Base-by-base conservation (phyloP, 2,113 vertebrate genomes). In the Brachypteracias leptosomus region DNA sequence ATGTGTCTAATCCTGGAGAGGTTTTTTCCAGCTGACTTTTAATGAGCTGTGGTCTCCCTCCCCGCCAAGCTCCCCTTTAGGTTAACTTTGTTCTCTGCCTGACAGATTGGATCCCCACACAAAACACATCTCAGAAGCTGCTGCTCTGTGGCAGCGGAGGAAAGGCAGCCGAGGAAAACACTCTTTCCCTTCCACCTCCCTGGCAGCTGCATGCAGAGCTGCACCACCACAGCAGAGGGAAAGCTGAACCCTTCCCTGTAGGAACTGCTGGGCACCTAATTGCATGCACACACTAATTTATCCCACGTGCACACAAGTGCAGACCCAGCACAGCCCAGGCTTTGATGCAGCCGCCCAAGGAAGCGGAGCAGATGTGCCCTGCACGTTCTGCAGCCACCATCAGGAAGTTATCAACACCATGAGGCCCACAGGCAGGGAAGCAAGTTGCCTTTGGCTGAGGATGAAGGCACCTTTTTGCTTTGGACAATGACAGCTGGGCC, bases 391-490 rank as follows among this genome's bases (percentile, higher is more conserved):
- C 38, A n/a, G 1, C 7, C 62, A 11, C 42, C 59, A 75, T 33
- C 4, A 0, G 83, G 71, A 57, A 71, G 46, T 42, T 70, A 71
- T 75, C 78, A 21, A 15, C 38, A 35, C 28, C 81, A 16, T 7
- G 1, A 66, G 76, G 67, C 44, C 74, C 8, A 1, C 35, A 35
- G 86, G 65, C 89, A 77, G 63, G 55, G 51, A 35, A 65, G 22
- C 0, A 0, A 61, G 52, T 4, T 76, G 54, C 47, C 29, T 92
- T 90, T 83, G 90, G 89, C 86, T 81, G 59, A 52, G 59, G 88
- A 94, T 84, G 77, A 91, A 96, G 91, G 89, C 66, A 85, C 33
- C 57, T 68, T 57, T 52, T 54, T 58, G 57, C 77, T 40, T 24
- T 1, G 28, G 65, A 63, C 8, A 29, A n/a, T 1, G 16, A 49